Evolutionary conservation across 1,140 invertebrate species (phyloP), one percentile per base, ranked within the genome.

Genomic region (Sesamia nonagrioides): DNA sequence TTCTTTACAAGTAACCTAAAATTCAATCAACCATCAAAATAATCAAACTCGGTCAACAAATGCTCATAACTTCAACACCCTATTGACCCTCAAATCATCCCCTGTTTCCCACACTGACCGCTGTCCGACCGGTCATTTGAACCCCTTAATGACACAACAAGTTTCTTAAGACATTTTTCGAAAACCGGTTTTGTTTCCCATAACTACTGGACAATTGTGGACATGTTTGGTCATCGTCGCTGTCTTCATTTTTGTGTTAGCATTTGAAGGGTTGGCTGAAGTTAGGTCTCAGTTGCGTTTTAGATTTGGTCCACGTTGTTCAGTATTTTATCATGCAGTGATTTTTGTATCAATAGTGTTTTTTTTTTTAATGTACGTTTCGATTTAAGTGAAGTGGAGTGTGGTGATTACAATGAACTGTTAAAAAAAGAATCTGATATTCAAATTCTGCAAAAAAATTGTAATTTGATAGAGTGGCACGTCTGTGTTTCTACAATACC

Each of bases 71-170:
- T 68, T 68, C 63, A 35, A 66, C 61, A 66, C 48, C 27, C 58
- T 35, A 63, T 73, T 80, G 82, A 86, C 85, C 72, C 37, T 61
- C 21, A 56, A 33, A 60, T 33, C 71, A 18, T 17, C 90, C 89
- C 86, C 72, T 40, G 72, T 82, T 89, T 90, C 90, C 82, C 90
- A 89, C 87, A 84, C 73, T 91, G 89, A 90, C 89, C 89, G 80
- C 73, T 86, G 90, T 88, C 89, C 89, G 77, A 81, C 89, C 89
- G 77, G 82, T 82, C 74, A 74, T 17, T 73, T 74, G 50, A 21
- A 83, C 82, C 81, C 82, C 76, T 66, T 35, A 63, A 40, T 77
- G 54, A 77, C 35, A 58, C 37, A 75, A 75, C 73, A 21, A 13
- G 73, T 75, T 75, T 50, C 58, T 75, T 78, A 81, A 80, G 48